Evolutionary conservation across 2,888 invertebrate species (phyloP).

Genomic region (Cephus rjabovi): DNA sequence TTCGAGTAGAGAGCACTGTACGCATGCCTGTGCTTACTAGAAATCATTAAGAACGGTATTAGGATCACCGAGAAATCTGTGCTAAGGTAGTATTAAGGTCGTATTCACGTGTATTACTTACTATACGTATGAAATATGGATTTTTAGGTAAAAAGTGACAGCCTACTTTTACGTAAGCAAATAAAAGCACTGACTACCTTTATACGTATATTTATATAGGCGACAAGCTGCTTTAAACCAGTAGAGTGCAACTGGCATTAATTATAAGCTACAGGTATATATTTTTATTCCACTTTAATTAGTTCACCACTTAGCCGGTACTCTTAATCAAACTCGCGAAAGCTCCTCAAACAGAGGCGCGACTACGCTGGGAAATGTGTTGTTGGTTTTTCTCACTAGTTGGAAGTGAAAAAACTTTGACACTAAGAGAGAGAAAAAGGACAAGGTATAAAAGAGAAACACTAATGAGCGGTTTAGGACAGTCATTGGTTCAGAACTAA

Average conservation of each 20-base stretch:
- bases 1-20: not conserved
- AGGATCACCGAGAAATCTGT: not conserved
- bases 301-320: not conserved
- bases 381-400: slow-evolving; percentile 1
- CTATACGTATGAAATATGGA: not conserved
- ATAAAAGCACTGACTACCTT: not conserved
- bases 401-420: slow-evolving; percentile 8
- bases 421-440: not conserved
- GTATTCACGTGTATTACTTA: not conserved
- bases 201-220: not conserved
- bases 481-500: not conserved
- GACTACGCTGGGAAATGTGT: not conserved
- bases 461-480: not conserved
- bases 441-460: not conserved
- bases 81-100: not conserved
- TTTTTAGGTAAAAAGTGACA: not conserved
- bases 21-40: not conserved
- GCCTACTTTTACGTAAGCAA: not conserved
- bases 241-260: not conserved
- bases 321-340: not conserved
- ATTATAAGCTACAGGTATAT: not conserved
- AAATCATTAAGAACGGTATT: not conserved
- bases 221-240: not conserved
- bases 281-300: not conserved
- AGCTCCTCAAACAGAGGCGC: not conserved